Evolutionary conservation across 2,113 vertebrate species (phyloP), one percentile per base, ranked within the genome.

Genomic region (Mesembrinibis cayennensis): DNA sequence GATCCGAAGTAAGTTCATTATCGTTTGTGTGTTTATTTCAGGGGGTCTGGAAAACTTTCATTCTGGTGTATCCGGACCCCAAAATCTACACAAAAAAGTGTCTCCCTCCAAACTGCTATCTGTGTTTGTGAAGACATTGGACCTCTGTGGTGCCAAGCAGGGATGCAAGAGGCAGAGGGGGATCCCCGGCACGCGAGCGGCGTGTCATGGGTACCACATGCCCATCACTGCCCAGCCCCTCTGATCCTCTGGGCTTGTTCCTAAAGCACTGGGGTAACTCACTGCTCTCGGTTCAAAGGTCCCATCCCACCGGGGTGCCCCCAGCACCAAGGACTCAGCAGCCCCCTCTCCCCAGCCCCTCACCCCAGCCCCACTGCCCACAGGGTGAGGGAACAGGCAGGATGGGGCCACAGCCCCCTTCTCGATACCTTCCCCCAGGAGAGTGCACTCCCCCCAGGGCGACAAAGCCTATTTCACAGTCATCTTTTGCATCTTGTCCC

Each of bases 1-100:
- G 97, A 99, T 99, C 79, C 98, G 99, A 98, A 99, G 99, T 99
- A 98, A 98, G 99, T 98, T 91, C 85, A 77, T 87, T 84, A 81
- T 66, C 2, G 0, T 66, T 95, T 70, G 19, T 82, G 77, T 86
- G 38, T 67, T 83, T 81, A 34, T 42, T 90, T 76, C 18, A 38
- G 50, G 38, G 11, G 12, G 25, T 74, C 23, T 92, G 22, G 86
- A 82, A 40, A 84, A 61, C 22, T 66, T 77, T 47, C 36, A 15
- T 38, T 47, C 36, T 38, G 20, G 3, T 79, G 22, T 69, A 27
- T 38, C n/a, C 1, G 1, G 27, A 61, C 22, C 22, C 49, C 23
- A 45, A 45, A 77, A 71, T 74, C 45, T 63, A 11, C 47, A 25
- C n/a, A 25, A 13, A 44, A 58, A 63, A 23, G 4, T 21, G 4